phyloP scores from a whole-genome alignment of 2,888 invertebrate genomes.

The Colostygia pectinataria region DNA sequence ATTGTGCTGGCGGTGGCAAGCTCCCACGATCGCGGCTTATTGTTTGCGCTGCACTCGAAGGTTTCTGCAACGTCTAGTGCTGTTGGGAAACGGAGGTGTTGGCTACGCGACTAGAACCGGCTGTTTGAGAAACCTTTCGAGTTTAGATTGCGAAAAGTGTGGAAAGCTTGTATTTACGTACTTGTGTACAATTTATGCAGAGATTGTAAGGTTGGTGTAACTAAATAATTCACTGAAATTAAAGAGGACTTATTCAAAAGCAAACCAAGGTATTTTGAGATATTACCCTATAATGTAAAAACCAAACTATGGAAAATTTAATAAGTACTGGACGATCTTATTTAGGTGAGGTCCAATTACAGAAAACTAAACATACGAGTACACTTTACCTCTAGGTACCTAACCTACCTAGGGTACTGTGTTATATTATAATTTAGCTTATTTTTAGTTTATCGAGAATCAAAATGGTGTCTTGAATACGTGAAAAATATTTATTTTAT shows the following conservation, averaged over 20 bases:
- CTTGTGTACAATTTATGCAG: slow-evolving; percentile 47
- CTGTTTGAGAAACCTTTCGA: slow-evolving; percentile 73
- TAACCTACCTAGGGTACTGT: no score
- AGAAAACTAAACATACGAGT: no score
- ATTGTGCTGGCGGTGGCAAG: slow-evolving; percentile 58
- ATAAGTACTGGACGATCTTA: no score
- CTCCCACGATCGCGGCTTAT: slow-evolving; percentile 74
- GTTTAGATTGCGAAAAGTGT: slow-evolving; percentile 73
- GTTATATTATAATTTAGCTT: no score
- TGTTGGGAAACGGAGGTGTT: slow-evolving; percentile 69
- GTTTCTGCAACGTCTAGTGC: slow-evolving; percentile 73
- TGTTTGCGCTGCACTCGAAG: slow-evolving; percentile 75
- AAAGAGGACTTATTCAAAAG: neutral
- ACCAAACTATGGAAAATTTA: no score
- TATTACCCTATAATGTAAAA: no score
- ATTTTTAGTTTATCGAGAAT: no score
- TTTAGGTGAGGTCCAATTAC: no score
- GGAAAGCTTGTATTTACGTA: slow-evolving; percentile 60
- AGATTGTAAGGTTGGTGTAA: slow-evolving; percentile 39
- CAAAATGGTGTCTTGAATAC: no score
- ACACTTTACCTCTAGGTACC: no score
- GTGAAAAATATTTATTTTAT: neutral
- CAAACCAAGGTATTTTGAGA: neutral
- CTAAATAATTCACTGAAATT: slow-evolving; percentile 36
- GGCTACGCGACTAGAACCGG: slow-evolving; percentile 68